Evolutionary conservation across 1,140 invertebrate genomes (phyloP), one percentile per base, ranked within the genome.

Genomic region (Apis laboriosa): DNA sequence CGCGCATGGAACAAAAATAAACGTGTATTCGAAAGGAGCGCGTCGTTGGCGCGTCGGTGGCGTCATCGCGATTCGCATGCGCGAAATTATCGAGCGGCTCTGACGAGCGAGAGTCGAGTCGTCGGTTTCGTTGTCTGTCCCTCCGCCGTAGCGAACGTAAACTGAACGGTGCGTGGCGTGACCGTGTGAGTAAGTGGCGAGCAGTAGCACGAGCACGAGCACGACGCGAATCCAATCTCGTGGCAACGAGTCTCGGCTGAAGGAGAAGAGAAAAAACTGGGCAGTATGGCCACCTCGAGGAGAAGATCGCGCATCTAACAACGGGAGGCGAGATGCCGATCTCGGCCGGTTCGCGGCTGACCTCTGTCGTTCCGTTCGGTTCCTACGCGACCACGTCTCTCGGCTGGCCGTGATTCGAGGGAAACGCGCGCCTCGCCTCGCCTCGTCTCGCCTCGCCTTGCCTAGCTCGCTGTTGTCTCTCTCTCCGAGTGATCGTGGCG

Each of bases 61-160:
- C 55, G 24, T 1, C 11, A 8, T 15, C 7, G 19, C 61, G 60
- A 5, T 8, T 67, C 90, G 89, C 90, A 88, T 74, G 81, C 90
- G 90, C 80, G 60, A 56, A 56, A 86, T 85, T 90, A 90, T 90
- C 89, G 90, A 90, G 84, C 81, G 56, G 3, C 34, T 7, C 4
- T 60, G 72, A 21, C 60, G 64, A 43, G 15, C 43, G 68, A 64
- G 80, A 56, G 55, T 56, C 78, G 64, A 85, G 86, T 87, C 80
- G 67, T 86, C 75, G 83, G 72, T 24, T 43, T 75, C 24, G 21
- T 68, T 56, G 19, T 3, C 28, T 71, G 24, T 55, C 43, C 71
- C 13, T 61, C 63, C n/a, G 53, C 28, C 73, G 77, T 55, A 4
- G 58, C 34, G 71, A 83, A 5, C 66, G 75, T 55, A 12, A 61